Base-by-base conservation (phyloP, 1,140 invertebrate species). In the Penaeus japonicus region DNA sequence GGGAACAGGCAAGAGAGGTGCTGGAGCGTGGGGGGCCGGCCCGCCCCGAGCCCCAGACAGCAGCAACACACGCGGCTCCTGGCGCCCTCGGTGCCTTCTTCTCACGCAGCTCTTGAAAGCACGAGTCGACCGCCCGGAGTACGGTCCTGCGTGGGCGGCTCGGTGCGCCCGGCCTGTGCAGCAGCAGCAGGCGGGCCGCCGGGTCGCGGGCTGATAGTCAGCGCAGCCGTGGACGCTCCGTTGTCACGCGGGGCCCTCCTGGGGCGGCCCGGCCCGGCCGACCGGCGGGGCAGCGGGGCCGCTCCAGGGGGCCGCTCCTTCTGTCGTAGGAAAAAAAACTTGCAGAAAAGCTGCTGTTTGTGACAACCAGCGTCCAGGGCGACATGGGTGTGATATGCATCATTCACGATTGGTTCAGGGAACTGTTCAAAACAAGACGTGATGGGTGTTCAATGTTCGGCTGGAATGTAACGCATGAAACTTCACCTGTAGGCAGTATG, bases 351-450 rank as follows among this genome's bases (percentile, higher is more conserved):
- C 57, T 73, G 78, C 65, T 32, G 70, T 88, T 75, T 83, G 80
- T 88, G 87, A 88, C 87, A 88, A 88, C 80, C 80, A 88, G 87
- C 81, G 70, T 88, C 87, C 80, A 81, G 87, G 87, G 87, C 87
- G 70, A 88, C 87, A 88, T 83, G 79, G 87, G 87, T 82, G 87
- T 88, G 87, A 88, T 88, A 88, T 88, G 87, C 87, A 88, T 88
- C 70, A 88, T 88, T 88, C 87, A 88, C 80, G 55, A 83, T 82
- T 88, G 87, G 87, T 88, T 82, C 24, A 78, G 59, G 80, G 70
- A 81, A 87, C 85, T 81, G 85, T 78, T 87, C 79, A 88, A 85
- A 87, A 86, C 84, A 78, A 82, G 39, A 78, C 24, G 27, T 77
- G 81, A 83, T 88, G 80, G 87, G 83, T 88, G 80, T 78, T 88